A percentile compares a stretch with the other conserved stretches of the same genome.
These are phyloP conservation scores for Anastrepha ludens DNA, from an alignment of 1,140 invertebrate genomes.

Conservation along the genomic window DNA sequence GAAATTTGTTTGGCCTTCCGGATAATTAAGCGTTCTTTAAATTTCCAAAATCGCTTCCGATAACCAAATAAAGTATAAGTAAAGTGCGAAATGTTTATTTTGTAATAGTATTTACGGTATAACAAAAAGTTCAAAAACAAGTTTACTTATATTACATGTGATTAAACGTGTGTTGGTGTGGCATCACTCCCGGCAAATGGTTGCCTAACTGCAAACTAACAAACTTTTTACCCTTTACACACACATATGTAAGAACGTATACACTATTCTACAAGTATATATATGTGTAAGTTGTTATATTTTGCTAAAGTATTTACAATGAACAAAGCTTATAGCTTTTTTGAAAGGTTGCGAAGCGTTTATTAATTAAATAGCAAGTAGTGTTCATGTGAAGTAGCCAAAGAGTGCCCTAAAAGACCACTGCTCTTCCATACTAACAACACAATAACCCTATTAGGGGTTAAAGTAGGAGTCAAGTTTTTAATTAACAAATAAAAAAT, in stretches of 20 bases:
- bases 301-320: neutral
- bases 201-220: too few species aligned
- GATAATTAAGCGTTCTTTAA: too few species aligned
- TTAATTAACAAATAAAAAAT: slow-evolving; percentile 48
- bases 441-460: neutral
- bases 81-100: too few species aligned
- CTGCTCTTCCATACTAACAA: neutral
- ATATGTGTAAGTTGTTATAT: neutral
- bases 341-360: slow-evolving; percentile 15
- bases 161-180: too few species aligned
- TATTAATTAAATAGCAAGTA: slow-evolving; percentile 38
- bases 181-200: too few species aligned
- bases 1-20: too few species aligned
- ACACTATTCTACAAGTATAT: neutral
- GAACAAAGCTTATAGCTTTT: neutral
- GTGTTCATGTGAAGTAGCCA: neutral
- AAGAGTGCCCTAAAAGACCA: neutral
- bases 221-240: neutral
- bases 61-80: too few species aligned
- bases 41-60: too few species aligned
- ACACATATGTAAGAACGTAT: neutral
- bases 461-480: slow-evolving; percentile 22
- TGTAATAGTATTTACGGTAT: too few species aligned
- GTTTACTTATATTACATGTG: too few species aligned
- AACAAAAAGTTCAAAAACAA: too few species aligned